These are phyloP conservation scores for Colaptes auratus DNA, from an alignment of 2,113 vertebrate genomes.

Conservation along the genomic window DNA sequence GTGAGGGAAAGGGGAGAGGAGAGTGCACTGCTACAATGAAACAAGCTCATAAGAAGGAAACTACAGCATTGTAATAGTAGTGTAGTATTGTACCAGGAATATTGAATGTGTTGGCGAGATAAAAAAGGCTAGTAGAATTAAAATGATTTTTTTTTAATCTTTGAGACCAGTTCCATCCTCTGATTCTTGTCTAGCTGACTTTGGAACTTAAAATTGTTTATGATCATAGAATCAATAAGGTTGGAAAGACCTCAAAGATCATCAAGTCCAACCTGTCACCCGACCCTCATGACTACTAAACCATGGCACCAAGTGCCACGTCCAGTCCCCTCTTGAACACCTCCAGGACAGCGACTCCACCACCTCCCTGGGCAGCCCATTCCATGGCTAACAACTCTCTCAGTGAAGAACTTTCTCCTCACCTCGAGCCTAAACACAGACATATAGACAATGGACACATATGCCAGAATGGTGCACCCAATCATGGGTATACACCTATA, in stretches of 20 bases:
- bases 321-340: too few relatives aligned
- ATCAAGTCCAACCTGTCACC: too few relatives aligned
- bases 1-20: neutral
- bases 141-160: slow-evolving; percentile 4
- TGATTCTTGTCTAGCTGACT: neutral
- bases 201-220: neutral
- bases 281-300: too few relatives aligned
- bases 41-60: neutral
- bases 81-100: neutral
- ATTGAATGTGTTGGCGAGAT: neutral
- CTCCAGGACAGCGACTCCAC: too few relatives aligned
- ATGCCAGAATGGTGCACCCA: neutral
- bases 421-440: too few relatives aligned
- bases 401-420: too few relatives aligned
- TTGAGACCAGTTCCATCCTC: neutral
- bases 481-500: neutral
- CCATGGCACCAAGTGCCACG: too few relatives aligned
- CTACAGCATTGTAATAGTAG: neutral
- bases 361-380: too few relatives aligned
- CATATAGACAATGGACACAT: too few relatives aligned
- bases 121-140: slow-evolving; percentile 16
- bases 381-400: too few relatives aligned
- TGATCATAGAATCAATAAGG: neutral
- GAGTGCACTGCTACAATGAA: neutral
- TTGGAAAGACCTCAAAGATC: too few relatives aligned